Base-by-base conservation (phyloP, 2,113 vertebrate species). In the Chelonoidis abingdonii region DNA sequence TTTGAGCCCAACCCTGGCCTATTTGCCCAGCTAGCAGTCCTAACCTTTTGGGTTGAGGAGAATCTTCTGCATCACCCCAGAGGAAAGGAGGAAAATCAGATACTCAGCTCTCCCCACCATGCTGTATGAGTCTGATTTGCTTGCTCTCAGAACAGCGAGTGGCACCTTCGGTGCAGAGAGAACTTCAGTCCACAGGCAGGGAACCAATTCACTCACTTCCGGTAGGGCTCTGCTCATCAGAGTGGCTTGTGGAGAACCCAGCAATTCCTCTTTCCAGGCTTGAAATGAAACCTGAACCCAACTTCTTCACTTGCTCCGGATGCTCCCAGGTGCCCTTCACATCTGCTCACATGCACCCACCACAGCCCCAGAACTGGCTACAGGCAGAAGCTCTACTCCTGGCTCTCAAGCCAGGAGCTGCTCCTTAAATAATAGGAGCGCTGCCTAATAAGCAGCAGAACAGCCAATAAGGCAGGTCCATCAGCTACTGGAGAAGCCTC, bases 331-430 rank as follows among this genome's bases (percentile, higher is more conserved):
- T 13, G 29, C 62, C 35, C 7, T 88, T 41, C 56, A 22, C 8
- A 57, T 16, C 62, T 10, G 13, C 14, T 10, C 29, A 21, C 47
- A 31, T 8, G 14, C 10, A 35, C 38, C 53, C 2, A 0, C 22
- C 25, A 8, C 47, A 84, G 38, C 35, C 16, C 24, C 50, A 4
- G 4, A 25, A 52, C n/a, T 27, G 10, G 17, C 7, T 72, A 19
- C 50, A 89, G 35, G 57, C 72, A 89, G 84, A 35, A 11, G 29
- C 29, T 52, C 5, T 82, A 11, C 19, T 80, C 80, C 79, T 78
- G 16, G 19, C 29, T 49, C 27, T 10, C 22, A 83, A 83, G 76
- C 19, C 17, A 0, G 5, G 76, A 84, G 3, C 38, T 83, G 2
- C 49, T 86, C 62, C 2, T 0, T 78, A 57, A 57, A 31, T 44